These are phyloP conservation scores for Danio tinwini DNA, from an alignment of 2,797 vertebrate genomes.

Conservation along the genomic window DNA sequence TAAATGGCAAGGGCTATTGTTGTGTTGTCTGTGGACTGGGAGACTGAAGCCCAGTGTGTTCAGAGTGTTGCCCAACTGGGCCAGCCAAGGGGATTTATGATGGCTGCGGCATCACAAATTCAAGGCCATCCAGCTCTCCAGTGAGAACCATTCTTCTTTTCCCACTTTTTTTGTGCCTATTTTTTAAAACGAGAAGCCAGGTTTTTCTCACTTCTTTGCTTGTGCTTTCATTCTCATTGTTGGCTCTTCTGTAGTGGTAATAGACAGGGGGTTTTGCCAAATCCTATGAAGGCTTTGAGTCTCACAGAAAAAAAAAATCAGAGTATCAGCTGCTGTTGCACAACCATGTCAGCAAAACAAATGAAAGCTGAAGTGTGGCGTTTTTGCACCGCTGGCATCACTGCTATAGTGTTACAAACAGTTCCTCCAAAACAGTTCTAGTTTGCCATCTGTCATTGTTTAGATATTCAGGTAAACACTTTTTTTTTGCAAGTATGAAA, in stretches of 20 bases:
- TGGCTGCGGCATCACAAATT: constrained; percentile 51
- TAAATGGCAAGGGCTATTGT: constrained; percentile 56
- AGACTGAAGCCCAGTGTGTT: constrained; percentile 44
- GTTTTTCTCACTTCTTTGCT: constrained; percentile 33
- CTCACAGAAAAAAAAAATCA: constrained; percentile 18
- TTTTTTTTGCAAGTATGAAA: constrained; percentile 9
- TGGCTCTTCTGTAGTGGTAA: constrained; percentile 35
- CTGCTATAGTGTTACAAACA: not conserved
- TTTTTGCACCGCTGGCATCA: constrained; percentile 1
- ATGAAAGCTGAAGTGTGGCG: constrained; percentile 25
- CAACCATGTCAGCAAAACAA: constrained; percentile 15
- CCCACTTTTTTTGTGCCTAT: constrained; percentile 11
- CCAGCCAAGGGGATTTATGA: constrained; percentile 53
- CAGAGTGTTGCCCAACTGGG: constrained; percentile 39
- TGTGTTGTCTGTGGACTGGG: constrained; percentile 51
- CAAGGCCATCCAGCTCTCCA: constrained; percentile 41
- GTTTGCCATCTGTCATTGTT: constrained; percentile 17
- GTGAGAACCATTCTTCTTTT: constrained; percentile 31
- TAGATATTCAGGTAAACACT: not conserved
- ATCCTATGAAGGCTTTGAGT: constrained; percentile 37
- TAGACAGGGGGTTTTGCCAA: constrained; percentile 31
- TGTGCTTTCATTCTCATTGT: constrained; percentile 30
- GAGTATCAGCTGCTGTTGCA: constrained; percentile 17
- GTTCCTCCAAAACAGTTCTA: constrained; percentile 11
- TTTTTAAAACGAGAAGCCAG: constrained; percentile 27